phyloP scores from a whole-genome alignment of 2,797 vertebrate genomes.

The Rhinella marina region DNA sequence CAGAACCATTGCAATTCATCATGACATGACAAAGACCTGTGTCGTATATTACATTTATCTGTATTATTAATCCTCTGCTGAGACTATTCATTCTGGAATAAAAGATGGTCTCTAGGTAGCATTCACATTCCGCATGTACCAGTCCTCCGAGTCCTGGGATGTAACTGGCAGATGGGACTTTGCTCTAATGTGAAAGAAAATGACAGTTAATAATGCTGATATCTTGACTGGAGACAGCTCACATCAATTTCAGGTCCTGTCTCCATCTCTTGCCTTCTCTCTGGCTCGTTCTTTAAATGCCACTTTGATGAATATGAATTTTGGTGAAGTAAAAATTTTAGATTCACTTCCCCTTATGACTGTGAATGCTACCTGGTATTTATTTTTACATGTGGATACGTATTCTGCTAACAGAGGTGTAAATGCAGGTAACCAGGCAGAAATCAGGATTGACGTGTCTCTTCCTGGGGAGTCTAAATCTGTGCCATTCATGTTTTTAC shows the following conservation, averaged over 20 bases:
- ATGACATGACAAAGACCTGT: constrained; percentile 45
- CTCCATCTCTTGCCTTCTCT: constrained; percentile 48
- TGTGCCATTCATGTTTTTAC: not conserved
- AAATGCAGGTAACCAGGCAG: not conserved
- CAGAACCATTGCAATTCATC: constrained; percentile 51
- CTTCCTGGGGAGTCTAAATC: not conserved
- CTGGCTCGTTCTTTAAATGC: constrained; percentile 57
- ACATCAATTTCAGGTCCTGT: constrained; percentile 52
- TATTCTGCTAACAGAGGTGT: constrained; percentile 16
- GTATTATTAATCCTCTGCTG: constrained; percentile 59
- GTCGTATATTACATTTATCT: constrained; percentile 54
- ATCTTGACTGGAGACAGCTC: constrained; percentile 60
- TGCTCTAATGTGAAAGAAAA: constrained; percentile 61
- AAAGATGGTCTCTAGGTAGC: constrained; percentile 58
- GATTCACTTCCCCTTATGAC: constrained; percentile 19
- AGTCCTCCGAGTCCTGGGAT: constrained; percentile 49
- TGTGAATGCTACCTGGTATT: constrained; percentile 17
- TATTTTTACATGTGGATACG: constrained; percentile 21
- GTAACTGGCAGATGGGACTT: constrained; percentile 61
- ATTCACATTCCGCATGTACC: constrained; percentile 36
- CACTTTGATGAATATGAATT: constrained; percentile 61
- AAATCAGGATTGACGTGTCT: not conserved
- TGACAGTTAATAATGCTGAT: constrained; percentile 63
- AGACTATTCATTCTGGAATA: constrained; percentile 56
- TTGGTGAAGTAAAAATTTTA: constrained; percentile 57